Percentiles rank a stretch among this genome's conserved stretches.
These are phyloP conservation scores for Ostrea edulis DNA, from an alignment of 1,140 invertebrate species.

Conservation along the genomic window DNA sequence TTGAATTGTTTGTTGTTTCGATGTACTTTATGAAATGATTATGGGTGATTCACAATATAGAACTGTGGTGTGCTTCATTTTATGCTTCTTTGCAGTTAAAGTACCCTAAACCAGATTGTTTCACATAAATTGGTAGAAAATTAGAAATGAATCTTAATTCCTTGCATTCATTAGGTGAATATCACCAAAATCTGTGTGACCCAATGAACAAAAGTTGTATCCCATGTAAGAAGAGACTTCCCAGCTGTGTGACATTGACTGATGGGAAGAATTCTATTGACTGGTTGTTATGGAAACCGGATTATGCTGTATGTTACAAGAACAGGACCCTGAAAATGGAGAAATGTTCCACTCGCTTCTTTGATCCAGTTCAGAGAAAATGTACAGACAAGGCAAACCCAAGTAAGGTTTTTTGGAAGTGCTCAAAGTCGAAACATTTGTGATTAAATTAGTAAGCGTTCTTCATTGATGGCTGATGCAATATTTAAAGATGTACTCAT, in stretches of 20 bases:
- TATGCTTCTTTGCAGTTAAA: too few relatives aligned
- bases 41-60: too few relatives aligned
- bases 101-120: too few relatives aligned
- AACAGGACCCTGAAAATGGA: slow-evolving; percentile 57
- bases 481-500: not conserved
- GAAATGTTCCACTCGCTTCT: slow-evolving; percentile 52
- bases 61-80: too few relatives aligned
- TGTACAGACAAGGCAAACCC: slow-evolving; percentile 49
- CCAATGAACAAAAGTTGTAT: slow-evolving; percentile 34
- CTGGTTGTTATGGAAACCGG: slow-evolving; percentile 51
- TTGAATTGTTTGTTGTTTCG: too few relatives aligned
- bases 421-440: not conserved
- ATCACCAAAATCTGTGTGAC: slow-evolving; percentile 47
- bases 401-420: slow-evolving; percentile 13
- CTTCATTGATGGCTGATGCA: not conserved
- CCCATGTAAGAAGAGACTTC: slow-evolving; percentile 52
- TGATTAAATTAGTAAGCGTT: too few relatives aligned
- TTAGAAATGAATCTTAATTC: not conserved
- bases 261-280: slow-evolving; percentile 56
- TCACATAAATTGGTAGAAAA: too few relatives aligned
- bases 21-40: too few relatives aligned
- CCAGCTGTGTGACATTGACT: slow-evolving; percentile 53
- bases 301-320: slow-evolving; percentile 59
- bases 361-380: slow-evolving; percentile 52
- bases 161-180: slow-evolving; percentile 38